Percentiles rank a stretch among this genome's conserved stretches.
Conservation (phyloP, 2,888 invertebrate genomes). For the Tholera decimalis region DNA sequence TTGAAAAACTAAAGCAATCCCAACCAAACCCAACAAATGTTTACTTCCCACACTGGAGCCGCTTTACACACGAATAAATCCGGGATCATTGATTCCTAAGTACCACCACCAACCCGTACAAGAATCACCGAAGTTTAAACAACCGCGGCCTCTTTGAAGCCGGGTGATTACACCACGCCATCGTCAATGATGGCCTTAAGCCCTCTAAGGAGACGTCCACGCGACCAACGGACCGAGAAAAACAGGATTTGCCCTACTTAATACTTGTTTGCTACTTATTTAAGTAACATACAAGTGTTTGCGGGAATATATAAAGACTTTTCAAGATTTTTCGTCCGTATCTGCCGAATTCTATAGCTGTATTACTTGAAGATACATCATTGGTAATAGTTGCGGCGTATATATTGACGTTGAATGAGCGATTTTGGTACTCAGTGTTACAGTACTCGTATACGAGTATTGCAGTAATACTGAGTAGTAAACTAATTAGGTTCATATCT, state of each 20-base stretch:
- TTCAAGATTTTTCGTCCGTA: slow-evolving; percentile 5
- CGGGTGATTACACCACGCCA: slow-evolving; percentile 38
- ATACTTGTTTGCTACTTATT: slow-evolving; percentile 53
- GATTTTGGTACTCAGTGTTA: slow-evolving; percentile 19
- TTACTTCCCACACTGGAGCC: neutral
- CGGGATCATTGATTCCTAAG: slow-evolving; percentile 14
- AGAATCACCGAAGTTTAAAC: slow-evolving; percentile 32
- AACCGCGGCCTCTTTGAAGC: slow-evolving; percentile 26
- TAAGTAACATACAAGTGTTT: slow-evolving; percentile 35
- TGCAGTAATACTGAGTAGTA: no score
- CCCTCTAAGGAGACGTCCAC: slow-evolving; percentile 35
- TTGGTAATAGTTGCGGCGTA: slow-evolving; percentile 14
- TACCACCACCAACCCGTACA: neutral
- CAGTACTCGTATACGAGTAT: no score
- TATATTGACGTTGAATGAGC: slow-evolving; percentile 40
- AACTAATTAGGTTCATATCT: no score
- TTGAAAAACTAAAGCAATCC: neutral
- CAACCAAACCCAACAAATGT: neutral
- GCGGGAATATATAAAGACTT: slow-evolving; percentile 31
- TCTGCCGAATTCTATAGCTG: slow-evolving; percentile 3
- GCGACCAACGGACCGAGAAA: slow-evolving; percentile 40
- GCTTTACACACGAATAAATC: slow-evolving; percentile 15
- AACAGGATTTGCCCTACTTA: slow-evolving; percentile 58
- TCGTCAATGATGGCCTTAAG: slow-evolving; percentile 34
- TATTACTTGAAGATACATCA: slow-evolving; percentile 25